A percentile compares a stretch with the other conserved stretches of the same genome.
These are phyloP conservation scores for Lypha dubia DNA, from an alignment of 2,888 invertebrate species.

Conservation along the genomic window DNA sequence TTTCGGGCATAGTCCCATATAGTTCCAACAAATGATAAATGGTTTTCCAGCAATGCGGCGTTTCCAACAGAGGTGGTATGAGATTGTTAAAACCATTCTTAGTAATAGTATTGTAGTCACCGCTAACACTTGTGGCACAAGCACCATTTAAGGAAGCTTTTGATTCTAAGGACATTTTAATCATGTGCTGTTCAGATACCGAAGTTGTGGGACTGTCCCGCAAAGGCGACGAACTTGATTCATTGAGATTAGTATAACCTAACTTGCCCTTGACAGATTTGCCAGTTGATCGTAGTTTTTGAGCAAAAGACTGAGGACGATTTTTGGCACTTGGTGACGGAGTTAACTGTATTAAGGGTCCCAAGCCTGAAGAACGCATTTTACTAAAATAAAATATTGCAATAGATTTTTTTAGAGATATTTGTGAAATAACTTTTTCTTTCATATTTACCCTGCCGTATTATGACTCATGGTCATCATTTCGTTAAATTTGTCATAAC, in stretches of 20 bases:
- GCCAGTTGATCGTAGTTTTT: slow-evolving; percentile 92
- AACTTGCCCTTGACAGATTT: slow-evolving; percentile 91
- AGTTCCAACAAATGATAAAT: slow-evolving; percentile 95
- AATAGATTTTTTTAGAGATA: not conserved
- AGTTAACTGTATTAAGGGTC: slow-evolving; percentile 82
- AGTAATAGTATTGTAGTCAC: slow-evolving; percentile 80
- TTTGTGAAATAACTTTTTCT: not conserved
- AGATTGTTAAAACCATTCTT: slow-evolving; percentile 78
- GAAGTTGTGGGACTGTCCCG: slow-evolving; percentile 86
- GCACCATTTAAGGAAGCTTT: slow-evolving; percentile 82
- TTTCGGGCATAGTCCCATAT: slow-evolving; percentile 97
- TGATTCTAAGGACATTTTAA: slow-evolving; percentile 81
- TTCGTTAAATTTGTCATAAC: slow-evolving; percentile 83
- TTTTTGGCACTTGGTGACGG: slow-evolving; percentile 83
- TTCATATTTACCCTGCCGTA: slow-evolving; percentile 74
- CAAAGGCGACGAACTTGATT: slow-evolving; percentile 88
- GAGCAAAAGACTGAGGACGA: slow-evolving; percentile 94
- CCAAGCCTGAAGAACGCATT: slow-evolving; percentile 78
- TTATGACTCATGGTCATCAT: slow-evolving; percentile 78
- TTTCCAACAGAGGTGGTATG: slow-evolving; percentile 78
- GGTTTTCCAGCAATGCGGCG: slow-evolving; percentile 96
- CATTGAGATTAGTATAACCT: slow-evolving; percentile 91
- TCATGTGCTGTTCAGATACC: slow-evolving; percentile 80
- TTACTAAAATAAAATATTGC: slow-evolving; percentile 61
- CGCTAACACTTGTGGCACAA: slow-evolving; percentile 80